Conservation (phyloP, 2,797 vertebrate species). For the Mustela erminea region DNA sequence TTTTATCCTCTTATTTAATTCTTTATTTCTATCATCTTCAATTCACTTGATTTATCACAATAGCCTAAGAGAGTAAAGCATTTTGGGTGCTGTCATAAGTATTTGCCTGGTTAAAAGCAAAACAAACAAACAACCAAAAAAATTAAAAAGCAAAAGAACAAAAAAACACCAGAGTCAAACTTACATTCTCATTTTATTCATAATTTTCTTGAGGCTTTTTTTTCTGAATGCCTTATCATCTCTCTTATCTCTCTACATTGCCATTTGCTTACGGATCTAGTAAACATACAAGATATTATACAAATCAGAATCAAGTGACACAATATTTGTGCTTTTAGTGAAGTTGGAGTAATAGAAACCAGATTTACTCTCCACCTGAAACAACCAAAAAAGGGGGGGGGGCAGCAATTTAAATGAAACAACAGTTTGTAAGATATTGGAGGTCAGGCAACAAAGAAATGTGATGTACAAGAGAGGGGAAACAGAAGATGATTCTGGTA, state of each 20-base stretch:
- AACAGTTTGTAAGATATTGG: neutral
- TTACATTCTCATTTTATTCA: conserved; percentile 22
- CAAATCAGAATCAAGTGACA: neutral
- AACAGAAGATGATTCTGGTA: neutral
- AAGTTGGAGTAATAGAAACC: neutral
- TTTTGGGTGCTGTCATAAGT: neutral
- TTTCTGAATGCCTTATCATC: neutral
- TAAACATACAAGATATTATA: neutral
- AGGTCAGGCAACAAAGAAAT: neutral
- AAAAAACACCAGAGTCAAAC: neutral
- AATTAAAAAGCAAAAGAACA: no score
- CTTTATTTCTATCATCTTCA: neutral
- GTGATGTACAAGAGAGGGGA: neutral
- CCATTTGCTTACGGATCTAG: neutral
- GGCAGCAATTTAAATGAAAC: neutral
- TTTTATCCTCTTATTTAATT: neutral
- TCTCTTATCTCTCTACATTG: neutral
- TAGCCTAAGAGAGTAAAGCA: neutral
- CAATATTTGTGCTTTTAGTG: neutral
- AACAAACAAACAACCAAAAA: no score
- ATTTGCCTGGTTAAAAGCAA: neutral
- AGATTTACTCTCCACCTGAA: neutral
- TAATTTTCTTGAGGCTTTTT: neutral
- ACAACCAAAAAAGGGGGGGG: neutral
- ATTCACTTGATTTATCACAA: neutral